Base-by-base conservation (phyloP, 2,797 vertebrate genomes). In the Myiotriccus ornatus region DNA sequence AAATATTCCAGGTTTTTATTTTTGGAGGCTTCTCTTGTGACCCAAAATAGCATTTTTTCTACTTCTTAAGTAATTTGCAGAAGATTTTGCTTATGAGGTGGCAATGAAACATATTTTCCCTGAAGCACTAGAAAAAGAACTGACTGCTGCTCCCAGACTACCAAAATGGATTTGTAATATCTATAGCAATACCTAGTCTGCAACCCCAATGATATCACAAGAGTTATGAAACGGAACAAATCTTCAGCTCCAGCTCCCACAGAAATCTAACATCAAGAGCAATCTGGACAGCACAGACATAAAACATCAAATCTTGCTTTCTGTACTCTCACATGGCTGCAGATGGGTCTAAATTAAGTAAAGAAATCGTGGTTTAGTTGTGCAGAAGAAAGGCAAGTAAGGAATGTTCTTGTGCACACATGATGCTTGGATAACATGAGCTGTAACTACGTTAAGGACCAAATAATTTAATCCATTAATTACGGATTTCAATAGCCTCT, bases 21-120 rank as follows among this genome's bases (percentile, higher is more conserved):
- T 89, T 57, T 63, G 37, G 46, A 93, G 37, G 25, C 37, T 94
- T 94, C 34, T 84, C 28, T 27, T 74, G 50, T 81, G 55, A 78
- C 25, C 44, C 47, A 52, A 93, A 91, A 50, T 32, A 81, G 32
- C 7, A 1, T 27, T 93, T 87, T 87, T 73, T 59, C 55, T 85
- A 35, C 43, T 94, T 65, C 59, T 53, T 64, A 67, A 84, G 57
- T 71, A 52, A 83, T 75, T 49, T 73, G 35, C 16, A 49, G 49
- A 92, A 88, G n/a, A 82, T 47, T 94, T 86, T 84, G 22, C 57
- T 94, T 76, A 69, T 27, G 56, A 90, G 28, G 39, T 69, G 55
- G 28, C 55, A 78, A 63, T 37, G 34, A 84, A 95, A 95, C 35
- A 0, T 76, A 35, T 59, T 93, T 94, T 81, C 57, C 73, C 65